A percentile compares a stretch with the other conserved stretches of the same genome.
Evolutionary conservation across 1,140 invertebrate species (phyloP).

Genomic region (Melitaea cinxia): DNA sequence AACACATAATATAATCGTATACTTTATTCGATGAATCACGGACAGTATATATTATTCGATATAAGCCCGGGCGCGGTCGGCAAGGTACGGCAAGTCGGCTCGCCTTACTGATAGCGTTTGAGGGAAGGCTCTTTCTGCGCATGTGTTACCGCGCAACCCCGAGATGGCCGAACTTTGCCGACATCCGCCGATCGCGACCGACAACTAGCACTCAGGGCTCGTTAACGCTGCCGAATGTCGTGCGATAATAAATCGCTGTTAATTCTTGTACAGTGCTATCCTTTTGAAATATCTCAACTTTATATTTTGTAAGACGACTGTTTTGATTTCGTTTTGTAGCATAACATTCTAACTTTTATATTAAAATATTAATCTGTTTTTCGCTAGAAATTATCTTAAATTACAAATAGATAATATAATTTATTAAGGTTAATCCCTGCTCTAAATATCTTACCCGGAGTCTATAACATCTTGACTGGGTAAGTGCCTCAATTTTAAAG

Average conservation of each 20-base stretch:
- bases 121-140: slow-evolving; percentile 58
- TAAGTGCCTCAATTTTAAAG: too few relatives aligned
- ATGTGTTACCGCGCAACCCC: slow-evolving; percentile 64
- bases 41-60: slow-evolving; percentile 30
- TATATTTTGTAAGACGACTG: background rate
- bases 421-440: too few relatives aligned
- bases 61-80: slow-evolving; percentile 47
- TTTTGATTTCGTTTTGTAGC: background rate
- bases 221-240: slow-evolving; percentile 64
- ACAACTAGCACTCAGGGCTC: slow-evolving; percentile 50
- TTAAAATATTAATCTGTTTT: too few relatives aligned
- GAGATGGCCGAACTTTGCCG: slow-evolving; percentile 52
- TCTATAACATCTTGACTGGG: too few relatives aligned
- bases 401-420: too few relatives aligned
- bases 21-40: slow-evolving; percentile 20
- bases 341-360: too few relatives aligned
- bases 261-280: slow-evolving; percentile 63
- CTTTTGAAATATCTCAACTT: slow-evolving; percentile 18
- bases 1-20: slow-evolving; percentile 34
- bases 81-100: slow-evolving; percentile 53
- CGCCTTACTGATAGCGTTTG: slow-evolving; percentile 63
- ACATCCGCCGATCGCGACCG: slow-evolving; percentile 29
- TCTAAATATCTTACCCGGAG: too few relatives aligned
- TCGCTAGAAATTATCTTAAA: too few relatives aligned
- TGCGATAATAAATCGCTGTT: slow-evolving; percentile 68